Evolutionary conservation across 2,113 vertebrate genomes (phyloP).

Genomic region (Pteropus alecto): DNA sequence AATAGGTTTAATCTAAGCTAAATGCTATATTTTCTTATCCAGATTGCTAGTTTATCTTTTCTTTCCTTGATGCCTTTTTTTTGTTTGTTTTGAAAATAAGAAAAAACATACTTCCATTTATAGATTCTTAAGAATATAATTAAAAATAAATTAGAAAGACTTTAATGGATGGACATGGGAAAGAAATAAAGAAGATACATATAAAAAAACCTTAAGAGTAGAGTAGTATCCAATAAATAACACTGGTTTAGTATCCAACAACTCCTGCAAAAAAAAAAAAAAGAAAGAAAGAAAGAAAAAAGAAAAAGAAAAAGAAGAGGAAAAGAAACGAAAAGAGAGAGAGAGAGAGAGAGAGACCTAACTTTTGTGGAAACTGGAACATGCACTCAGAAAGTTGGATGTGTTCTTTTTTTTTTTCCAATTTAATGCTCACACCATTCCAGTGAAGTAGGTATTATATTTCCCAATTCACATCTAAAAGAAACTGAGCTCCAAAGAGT

Average conservation of each 20-base stretch:
- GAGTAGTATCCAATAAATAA: neutral
- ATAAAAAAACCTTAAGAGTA: neutral
- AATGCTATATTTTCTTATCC: neutral
- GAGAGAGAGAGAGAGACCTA: neutral
- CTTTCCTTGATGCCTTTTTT: neutral
- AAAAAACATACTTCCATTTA: neutral
- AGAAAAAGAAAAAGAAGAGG: too few species aligned
- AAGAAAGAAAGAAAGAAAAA: too few species aligned
- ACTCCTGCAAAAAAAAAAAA: neutral
- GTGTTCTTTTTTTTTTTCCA: neutral
- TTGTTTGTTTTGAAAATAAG: neutral
- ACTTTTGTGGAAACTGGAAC: neutral
- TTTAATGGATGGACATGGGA: neutral
- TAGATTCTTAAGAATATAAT: neutral
- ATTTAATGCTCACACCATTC: neutral
- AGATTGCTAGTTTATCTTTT: neutral
- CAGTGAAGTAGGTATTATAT: neutral
- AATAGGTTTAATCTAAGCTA: neutral
- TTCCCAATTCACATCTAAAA: neutral
- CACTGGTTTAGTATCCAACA: neutral
- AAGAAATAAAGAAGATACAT: neutral
- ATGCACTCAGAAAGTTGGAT: neutral
- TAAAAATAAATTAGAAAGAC: neutral
- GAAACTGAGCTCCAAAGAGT: neutral
- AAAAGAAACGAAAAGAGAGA: too few species aligned